Conservation (phyloP, 2,113 vertebrate species). For the Argyrosomus japonicus region DNA sequence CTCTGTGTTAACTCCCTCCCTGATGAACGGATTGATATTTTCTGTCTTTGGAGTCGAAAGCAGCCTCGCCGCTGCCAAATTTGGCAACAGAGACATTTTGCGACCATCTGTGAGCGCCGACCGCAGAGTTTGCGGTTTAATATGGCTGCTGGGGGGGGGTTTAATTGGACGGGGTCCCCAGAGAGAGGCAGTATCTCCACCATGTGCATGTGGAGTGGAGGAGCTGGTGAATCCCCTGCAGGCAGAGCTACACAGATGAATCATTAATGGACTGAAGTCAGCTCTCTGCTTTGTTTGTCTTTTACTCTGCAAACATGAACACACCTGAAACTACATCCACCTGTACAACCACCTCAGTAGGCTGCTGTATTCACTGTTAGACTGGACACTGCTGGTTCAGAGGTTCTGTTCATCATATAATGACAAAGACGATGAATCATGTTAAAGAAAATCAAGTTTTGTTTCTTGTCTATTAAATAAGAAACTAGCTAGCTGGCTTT, state of each 20-base stretch:
- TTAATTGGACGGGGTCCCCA: conserved; percentile 37
- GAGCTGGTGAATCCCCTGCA: conserved; percentile 12
- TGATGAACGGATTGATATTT: background rate
- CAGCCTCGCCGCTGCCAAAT: conserved; percentile 33
- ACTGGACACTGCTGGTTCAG: too few species aligned
- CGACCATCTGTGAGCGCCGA: conserved; percentile 45
- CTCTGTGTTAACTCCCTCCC: conserved; percentile 9
- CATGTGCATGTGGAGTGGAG: conserved; percentile 47
- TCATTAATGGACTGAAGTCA: conserved; percentile 7
- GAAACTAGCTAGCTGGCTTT: too few species aligned
- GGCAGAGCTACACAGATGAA: conserved; percentile 5
- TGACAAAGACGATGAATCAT: too few species aligned
- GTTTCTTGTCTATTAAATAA: too few species aligned
- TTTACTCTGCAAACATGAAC: background rate
- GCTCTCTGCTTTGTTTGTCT: conserved; percentile 1
- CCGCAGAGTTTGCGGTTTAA: conserved; percentile 44
- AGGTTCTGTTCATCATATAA: too few species aligned
- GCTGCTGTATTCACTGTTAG: too few species aligned
- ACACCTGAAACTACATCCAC: background rate
- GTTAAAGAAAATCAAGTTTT: too few species aligned
- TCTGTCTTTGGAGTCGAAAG: conserved; percentile 23
- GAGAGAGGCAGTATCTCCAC: conserved; percentile 20
- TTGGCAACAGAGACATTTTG: conserved; percentile 61
- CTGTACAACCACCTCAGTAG: background rate
- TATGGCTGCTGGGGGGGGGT: conserved; percentile 36